Conservation (phyloP, 2,888 invertebrate genomes). For the Acronicta psi region DNA sequence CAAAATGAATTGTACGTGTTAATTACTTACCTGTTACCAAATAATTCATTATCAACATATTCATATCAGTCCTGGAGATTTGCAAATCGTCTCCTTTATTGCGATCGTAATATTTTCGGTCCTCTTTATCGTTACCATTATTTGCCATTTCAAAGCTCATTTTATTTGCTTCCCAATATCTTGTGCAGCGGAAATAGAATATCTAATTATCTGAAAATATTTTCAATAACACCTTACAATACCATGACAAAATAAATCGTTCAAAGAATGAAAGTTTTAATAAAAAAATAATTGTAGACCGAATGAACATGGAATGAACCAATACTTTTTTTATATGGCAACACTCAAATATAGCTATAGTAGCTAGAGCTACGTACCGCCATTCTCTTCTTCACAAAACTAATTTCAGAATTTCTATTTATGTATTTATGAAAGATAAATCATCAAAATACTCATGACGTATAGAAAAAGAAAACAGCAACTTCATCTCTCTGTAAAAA, state of each 20-base stretch:
- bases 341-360: background rate
- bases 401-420: too few species aligned
- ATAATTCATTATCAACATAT: conserved; percentile 99
- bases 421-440: too few species aligned
- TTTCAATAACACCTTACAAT: conserved; percentile 51
- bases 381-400: too few species aligned
- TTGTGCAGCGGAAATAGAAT: conserved; percentile 23
- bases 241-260: conserved; percentile 41
- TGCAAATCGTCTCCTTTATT: conserved; percentile 93
- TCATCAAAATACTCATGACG: too few species aligned
- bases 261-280: conserved; percentile 24
- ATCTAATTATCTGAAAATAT: conserved; percentile 41
- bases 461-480: too few species aligned
- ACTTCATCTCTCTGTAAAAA: too few species aligned
- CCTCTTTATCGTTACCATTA: conserved; percentile 78
- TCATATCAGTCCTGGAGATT: conserved; percentile 97
- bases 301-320: background rate
- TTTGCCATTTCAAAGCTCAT: conserved; percentile 82
- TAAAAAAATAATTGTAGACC: background rate
- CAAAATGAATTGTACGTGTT: background rate
- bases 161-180: conserved; percentile 39
- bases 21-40: conserved; percentile 95
- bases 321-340: background rate
- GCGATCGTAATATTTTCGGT: conserved; percentile 91
- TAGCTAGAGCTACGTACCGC: too few species aligned